Evolutionary conservation across 2,888 invertebrate genomes (phyloP), one percentile per base, ranked within the genome.

Genomic region (Vannuccia rotundouncinata): DNA sequence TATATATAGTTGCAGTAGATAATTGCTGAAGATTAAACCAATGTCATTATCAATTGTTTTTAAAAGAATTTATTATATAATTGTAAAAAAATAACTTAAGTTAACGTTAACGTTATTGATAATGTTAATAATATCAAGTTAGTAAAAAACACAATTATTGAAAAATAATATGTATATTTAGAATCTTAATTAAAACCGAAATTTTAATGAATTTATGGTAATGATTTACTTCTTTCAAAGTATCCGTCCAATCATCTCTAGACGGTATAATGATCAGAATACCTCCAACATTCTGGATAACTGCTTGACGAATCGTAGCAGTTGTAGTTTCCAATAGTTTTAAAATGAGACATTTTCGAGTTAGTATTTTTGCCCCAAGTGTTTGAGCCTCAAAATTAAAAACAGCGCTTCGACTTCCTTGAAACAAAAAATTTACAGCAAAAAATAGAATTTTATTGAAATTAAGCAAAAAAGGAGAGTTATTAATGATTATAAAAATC

Each of bases 311-410:
- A 75, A 75, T 75, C 29, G 29, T 27, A 1, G 75, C 75, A 2
- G 28, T 29, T 27, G 93, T 92, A 82, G 96, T 89, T 84, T 95
- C 94, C 84, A 92, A 91, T 31, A 95, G 89, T 83, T 92, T 91
- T 0, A 93, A 91, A 22, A 95, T 91, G 0, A 95, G 92, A 87
- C 95, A 95, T 87, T 95, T 94, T 73, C 95, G 91, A n/a, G 93
- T 92, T 22, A 94, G 93, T 85, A 92, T 92, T 92, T 93, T 94
- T 29, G 93, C 92, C 79, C 92, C 91, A 0, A 95, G 88, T 0
- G 95, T 93, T 83, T 94, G 92, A 5, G 94, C 95, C 89, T 96
- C 95, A 83, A 95, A 89, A 84, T 94, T 95, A 83, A 96, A 91
- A 25, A 92, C 91, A 22, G 95, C 92, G 85, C 92, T 92, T 83